Evolutionary conservation across 1,140 invertebrate genomes (phyloP).

Genomic region (Drosophila pruinosa): DNA sequence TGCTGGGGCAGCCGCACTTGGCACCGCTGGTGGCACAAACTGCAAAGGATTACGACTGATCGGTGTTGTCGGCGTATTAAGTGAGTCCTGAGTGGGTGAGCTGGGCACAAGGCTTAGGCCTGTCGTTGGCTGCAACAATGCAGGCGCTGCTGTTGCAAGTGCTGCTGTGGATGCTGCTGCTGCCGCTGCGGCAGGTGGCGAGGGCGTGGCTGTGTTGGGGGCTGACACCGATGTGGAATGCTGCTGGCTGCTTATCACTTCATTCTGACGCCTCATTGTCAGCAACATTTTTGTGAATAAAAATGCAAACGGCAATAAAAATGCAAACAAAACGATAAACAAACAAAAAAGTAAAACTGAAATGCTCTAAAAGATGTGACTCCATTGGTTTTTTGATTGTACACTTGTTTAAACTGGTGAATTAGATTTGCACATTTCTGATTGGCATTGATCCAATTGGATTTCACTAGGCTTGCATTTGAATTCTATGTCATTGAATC

Average conservation of each 20-base stretch:
- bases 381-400: conserved; percentile 59
- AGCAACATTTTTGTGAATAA: conserved; percentile 79
- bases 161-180: conserved; percentile 3
- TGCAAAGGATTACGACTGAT: conserved; percentile 69
- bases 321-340: conserved; percentile 52
- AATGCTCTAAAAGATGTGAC: conserved; percentile 43
- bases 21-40: conserved; percentile 50
- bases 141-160: neutral
- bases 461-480: conserved; percentile 10
- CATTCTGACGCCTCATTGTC: conserved; percentile 83
- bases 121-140: conserved; percentile 20
- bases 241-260: conserved; percentile 74
- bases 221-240: conserved; percentile 36
- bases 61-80: conserved; percentile 77
- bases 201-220: conserved; percentile 39
- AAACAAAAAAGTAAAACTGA: conserved; percentile 57
- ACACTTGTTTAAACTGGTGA: neutral
- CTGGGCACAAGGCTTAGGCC: conserved; percentile 16
- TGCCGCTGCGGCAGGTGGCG: conserved; percentile 19
- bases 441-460: conserved; percentile 1
- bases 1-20: conserved; percentile 9
- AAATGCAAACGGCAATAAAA: conserved; percentile 18
- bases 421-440: conserved; percentile 8
- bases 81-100: conserved; percentile 56
- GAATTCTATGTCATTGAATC: conserved; percentile 32